Conservation (phyloP, 2,888 invertebrate species). For the Caenorhabditis sulstoni region DNA sequence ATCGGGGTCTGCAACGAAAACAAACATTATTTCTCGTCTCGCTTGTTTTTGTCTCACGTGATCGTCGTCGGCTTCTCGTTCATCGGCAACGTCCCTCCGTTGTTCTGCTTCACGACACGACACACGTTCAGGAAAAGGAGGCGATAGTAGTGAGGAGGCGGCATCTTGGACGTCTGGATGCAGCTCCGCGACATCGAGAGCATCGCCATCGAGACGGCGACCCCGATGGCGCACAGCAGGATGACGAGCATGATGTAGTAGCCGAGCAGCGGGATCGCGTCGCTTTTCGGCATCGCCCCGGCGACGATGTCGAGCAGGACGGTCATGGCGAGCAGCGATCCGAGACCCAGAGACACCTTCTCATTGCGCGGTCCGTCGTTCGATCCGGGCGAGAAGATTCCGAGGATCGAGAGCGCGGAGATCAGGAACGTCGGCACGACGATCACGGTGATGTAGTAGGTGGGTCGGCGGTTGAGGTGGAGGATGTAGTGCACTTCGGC, state of each 20-base stretch:
- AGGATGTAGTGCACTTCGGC: slow-evolving; percentile 78
- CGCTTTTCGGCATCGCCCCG: slow-evolving; percentile 79
- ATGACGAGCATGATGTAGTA: slow-evolving; percentile 79
- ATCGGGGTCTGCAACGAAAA: slow-evolving; percentile 61
- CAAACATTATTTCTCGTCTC: not conserved
- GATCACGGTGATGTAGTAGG: slow-evolving; percentile 80
- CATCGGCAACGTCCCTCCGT: slow-evolving; percentile 14
- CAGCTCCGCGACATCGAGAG: slow-evolving; percentile 68
- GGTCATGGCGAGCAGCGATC: slow-evolving; percentile 77
- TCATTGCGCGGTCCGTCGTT: slow-evolving; percentile 78
- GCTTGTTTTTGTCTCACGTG: slow-evolving; percentile 33
- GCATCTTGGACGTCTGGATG: slow-evolving; percentile 68
- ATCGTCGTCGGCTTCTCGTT: slow-evolving; percentile 59
- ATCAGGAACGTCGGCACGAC: slow-evolving; percentile 79
- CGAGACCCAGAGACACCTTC: slow-evolving; percentile 77
- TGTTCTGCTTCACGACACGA: slow-evolving; percentile 53
- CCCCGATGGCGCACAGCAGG: slow-evolving; percentile 77
- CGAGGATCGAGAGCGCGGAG: slow-evolving; percentile 77
- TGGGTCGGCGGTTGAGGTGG: slow-evolving; percentile 75
- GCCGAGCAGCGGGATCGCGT: slow-evolving; percentile 78
- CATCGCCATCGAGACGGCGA: slow-evolving; percentile 78
- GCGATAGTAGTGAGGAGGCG: slow-evolving; percentile 55
- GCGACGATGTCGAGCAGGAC: slow-evolving; percentile 77
- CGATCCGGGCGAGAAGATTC: slow-evolving; percentile 77
- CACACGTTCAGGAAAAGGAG: slow-evolving; percentile 54